Evolutionary conservation across 2,888 invertebrate genomes (phyloP).

Genomic region (Mythimna ferrago): DNA sequence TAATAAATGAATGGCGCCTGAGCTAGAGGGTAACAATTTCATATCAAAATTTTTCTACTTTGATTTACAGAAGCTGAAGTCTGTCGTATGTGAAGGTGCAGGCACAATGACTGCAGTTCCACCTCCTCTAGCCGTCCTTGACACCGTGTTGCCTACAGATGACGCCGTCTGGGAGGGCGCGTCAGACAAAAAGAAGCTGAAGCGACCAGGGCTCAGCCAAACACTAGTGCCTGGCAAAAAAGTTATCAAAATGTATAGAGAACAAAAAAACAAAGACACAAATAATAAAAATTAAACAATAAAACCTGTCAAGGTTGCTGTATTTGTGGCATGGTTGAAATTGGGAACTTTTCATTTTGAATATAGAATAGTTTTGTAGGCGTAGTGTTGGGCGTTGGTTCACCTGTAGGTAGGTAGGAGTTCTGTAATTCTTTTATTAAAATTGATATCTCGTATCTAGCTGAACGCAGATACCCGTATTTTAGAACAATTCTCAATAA

Average conservation of each 20-base stretch:
- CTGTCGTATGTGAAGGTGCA: constrained; percentile 84
- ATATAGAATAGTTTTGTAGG: not conserved
- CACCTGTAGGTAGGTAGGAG: not conserved
- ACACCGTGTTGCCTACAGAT: constrained; percentile 76
- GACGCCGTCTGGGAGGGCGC: constrained; percentile 88
- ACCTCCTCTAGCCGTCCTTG: constrained; percentile 75
- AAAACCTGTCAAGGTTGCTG: constrained; percentile 37
- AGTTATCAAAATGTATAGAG: constrained; percentile 94
- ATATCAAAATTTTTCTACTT: not conserved
- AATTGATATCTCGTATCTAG: not conserved
- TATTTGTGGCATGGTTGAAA: constrained; percentile 44
- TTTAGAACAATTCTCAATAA: constrained; percentile 6
- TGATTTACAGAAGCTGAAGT: constrained; percentile 81
- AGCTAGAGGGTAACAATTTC: not conserved
- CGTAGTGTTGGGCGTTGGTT: not conserved
- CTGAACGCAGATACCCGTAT: not conserved
- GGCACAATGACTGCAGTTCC: constrained; percentile 82
- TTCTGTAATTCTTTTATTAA: not conserved
- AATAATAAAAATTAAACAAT: constrained; percentile 71
- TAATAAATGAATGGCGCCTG: too few relatives aligned
- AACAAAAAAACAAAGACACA: constrained; percentile 89
- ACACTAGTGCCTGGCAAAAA: constrained; percentile 95
- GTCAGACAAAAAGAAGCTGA: constrained; percentile 91
- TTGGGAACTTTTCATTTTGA: not conserved
- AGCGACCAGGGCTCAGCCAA: constrained; percentile 95